Evolutionary conservation across 2,113 vertebrate genomes (phyloP).

Genomic region (Amphilophus citrinellus): DNA sequence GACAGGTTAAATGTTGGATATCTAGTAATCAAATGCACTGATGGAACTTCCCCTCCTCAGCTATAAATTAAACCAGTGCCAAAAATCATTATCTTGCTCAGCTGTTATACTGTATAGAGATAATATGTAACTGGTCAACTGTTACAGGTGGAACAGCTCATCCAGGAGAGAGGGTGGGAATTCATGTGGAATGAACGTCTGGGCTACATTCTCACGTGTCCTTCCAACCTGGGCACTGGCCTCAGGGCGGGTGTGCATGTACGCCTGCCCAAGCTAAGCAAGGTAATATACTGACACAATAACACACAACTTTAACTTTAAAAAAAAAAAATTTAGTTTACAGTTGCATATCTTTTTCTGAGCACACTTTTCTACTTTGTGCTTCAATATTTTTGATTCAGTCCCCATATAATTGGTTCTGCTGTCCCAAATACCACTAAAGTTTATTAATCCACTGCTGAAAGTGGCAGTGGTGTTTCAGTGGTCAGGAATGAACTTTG

Average conservation of each 20-base stretch:
- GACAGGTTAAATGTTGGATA: not conserved
- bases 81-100: not conserved
- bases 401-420: too few species aligned
- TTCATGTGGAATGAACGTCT: constrained; percentile 96
- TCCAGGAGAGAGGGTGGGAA: constrained; percentile 93
- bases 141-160: constrained; percentile 89
- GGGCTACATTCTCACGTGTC: constrained; percentile 91
- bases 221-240: constrained; percentile 93
- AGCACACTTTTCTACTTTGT: too few species aligned
- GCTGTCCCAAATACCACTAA: too few species aligned
- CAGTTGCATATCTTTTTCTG: too few species aligned
- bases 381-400: too few species aligned
- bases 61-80: not conserved
- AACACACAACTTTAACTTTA: not conserved
- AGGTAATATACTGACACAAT: constrained; percentile 77
- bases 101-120: not conserved
- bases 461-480: not conserved
- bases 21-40: too few species aligned
- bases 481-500: not conserved
- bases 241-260: constrained; percentile 92
- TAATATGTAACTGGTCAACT: not conserved
- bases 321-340: too few species aligned
- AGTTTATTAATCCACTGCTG: too few species aligned
- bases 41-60: not conserved
- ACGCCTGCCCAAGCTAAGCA: constrained; percentile 88